These are phyloP conservation scores for Ceratosolen solmsi DNA, from an alignment of 1,140 invertebrate genomes.

Conservation along the genomic window DNA sequence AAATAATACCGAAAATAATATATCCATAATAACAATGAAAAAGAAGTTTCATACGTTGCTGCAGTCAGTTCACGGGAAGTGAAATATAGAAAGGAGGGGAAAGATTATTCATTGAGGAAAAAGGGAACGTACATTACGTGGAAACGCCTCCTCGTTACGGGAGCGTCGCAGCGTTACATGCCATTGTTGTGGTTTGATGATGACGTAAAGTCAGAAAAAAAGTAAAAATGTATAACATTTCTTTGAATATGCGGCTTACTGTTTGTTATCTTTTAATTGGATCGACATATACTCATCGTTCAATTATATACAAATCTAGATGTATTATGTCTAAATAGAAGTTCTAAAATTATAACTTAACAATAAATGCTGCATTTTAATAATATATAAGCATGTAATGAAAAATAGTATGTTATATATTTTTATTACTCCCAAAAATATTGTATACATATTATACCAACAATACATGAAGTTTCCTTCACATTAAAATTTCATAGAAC, in stretches of 20 bases:
- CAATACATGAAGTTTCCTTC: too few species aligned
- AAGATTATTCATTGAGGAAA: neutral
- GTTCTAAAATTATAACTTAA: too few species aligned
- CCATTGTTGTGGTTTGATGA: neutral
- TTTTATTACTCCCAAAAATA: too few species aligned
- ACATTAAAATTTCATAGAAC: too few species aligned
- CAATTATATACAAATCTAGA: neutral
- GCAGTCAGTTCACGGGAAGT: neutral
- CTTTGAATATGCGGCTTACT: neutral
- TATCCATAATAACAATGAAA: neutral
- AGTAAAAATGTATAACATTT: neutral
- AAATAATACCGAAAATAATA: neutral
- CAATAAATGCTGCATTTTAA: too few species aligned
- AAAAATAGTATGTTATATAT: too few species aligned
- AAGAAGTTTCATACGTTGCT: neutral
- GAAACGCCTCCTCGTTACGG: neutral
- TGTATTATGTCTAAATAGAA: neutral
- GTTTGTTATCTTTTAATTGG: neutral
- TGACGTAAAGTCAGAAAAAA: neutral
- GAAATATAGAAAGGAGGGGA: neutral
- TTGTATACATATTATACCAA: too few species aligned
- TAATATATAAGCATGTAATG: too few species aligned
- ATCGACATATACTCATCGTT: too few species aligned
- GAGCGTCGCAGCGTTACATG: neutral
- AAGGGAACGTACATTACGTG: conserved; percentile 4